Percentiles rank a stretch among this genome's conserved stretches.
These are phyloP conservation scores for Thumatha senex DNA, from an alignment of 2,888 invertebrate species.

Conservation along the genomic window DNA sequence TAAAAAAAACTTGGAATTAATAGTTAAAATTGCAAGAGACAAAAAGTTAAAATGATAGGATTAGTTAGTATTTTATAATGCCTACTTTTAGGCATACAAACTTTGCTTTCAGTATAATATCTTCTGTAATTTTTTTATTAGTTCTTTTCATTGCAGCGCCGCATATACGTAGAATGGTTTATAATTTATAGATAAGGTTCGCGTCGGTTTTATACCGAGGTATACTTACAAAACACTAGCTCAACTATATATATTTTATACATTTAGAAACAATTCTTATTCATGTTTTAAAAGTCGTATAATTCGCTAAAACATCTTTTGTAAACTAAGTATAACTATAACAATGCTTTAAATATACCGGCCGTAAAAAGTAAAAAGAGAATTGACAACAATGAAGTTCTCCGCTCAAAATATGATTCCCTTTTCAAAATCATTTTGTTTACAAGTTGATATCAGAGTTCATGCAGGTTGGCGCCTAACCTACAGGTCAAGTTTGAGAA, in stretches of 20 bases:
- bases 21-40: too few relatives aligned
- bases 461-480: slow-evolving; percentile 54
- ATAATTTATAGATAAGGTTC: too few relatives aligned
- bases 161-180: background rate
- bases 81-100: too few relatives aligned
- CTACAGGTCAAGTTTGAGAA: slow-evolving; percentile 61
- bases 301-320: too few relatives aligned
- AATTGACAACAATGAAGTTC: slow-evolving; percentile 19
- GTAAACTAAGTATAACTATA: background rate
- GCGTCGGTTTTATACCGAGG: background rate
- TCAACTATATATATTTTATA: background rate
- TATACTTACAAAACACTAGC: background rate
- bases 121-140: background rate
- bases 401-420: slow-evolving; percentile 16
- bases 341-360: background rate
- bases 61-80: too few relatives aligned
- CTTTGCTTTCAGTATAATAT: background rate
- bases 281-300: background rate
- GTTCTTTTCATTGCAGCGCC: background rate
- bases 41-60: too few relatives aligned
- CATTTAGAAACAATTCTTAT: background rate
- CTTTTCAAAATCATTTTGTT: slow-evolving; percentile 35
- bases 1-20: too few relatives aligned
- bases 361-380: slow-evolving; percentile 10
- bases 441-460: slow-evolving; percentile 46